Base-by-base conservation (phyloP, 2,113 vertebrate genomes). In the Condylura cristata region DNA sequence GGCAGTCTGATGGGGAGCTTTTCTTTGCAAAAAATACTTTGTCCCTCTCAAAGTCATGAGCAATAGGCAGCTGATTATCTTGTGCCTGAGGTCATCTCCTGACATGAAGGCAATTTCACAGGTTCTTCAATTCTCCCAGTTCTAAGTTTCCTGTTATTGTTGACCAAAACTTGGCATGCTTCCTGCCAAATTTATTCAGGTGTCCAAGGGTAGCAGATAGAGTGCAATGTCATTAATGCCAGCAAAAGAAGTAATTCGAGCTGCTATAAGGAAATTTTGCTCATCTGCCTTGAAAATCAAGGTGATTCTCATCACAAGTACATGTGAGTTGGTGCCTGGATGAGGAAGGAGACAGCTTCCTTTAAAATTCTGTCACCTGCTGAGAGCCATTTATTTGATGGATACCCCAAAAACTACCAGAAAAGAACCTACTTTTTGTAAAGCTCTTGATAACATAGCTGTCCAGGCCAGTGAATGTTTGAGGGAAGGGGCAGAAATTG, bases 61-160 rank as follows among this genome's bases (percentile, higher is more conserved):
- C 44, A 80, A 26, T 13, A 75, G 24, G 60, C 44, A 76, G 37
- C 26, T 89, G 61, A 82, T 16, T 70, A 48, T 74, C 37, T 56
- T 44, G 3, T 68, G 61, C 13, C 28, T 41, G 65, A 92, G 60
- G n/a, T 72, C 53, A 70, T 26, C 65, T 68, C 48, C 89, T 44
- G 75, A 2, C 51, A 20, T 41, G 17, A 8, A 70, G 39, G 5
- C 22, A 6, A 74, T 17, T 53, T 71, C 32, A 16, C 20, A 48
- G 18, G n/a, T 28, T 92, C 86, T 88, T 61, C 41, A 78, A 32
- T 88, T 80, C 48, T 95, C 22, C 28, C 7, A 58, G 24, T 2
- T 91, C 58, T 93, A 44, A 79, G 82, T 86, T 85, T 82, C 18
- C 56, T 90, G 34, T 80, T 88, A n/a, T 75, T 11, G 48, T 34